Conservation (phyloP, 2,113 vertebrate genomes). For the Ptilorrhoa leucosticta region DNA sequence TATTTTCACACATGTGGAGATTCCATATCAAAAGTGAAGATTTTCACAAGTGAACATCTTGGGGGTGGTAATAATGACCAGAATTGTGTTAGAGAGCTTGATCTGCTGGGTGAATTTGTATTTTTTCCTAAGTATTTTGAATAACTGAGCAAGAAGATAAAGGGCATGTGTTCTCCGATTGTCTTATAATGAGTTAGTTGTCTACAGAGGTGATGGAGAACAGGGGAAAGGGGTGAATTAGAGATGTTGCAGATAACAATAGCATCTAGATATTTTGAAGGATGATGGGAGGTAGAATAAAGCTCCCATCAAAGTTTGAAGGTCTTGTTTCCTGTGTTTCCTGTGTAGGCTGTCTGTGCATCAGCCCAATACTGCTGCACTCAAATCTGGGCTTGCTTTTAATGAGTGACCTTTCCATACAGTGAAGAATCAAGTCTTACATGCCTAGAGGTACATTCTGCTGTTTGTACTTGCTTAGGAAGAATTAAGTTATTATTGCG, state of each 20-base stretch:
- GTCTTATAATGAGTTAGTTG: neutral
- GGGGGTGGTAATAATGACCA: neutral
- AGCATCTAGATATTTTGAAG: neutral
- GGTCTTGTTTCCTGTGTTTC: neutral
- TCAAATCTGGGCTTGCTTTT: neutral
- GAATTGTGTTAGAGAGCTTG: neutral
- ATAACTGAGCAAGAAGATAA: neutral
- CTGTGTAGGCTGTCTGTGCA: neutral
- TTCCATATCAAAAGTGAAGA: neutral
- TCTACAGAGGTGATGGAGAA: neutral
- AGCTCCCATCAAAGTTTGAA: neutral
- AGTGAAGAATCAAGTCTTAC: neutral
- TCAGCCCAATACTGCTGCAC: neutral
- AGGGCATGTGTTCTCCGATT: accelerated
- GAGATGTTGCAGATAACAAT: neutral
- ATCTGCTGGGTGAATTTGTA: neutral
- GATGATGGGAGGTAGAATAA: neutral
- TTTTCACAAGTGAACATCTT: neutral
- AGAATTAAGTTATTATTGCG: neutral
- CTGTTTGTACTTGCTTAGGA: neutral
- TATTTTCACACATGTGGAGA: neutral
- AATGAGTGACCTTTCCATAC: neutral
- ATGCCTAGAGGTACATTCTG: neutral
- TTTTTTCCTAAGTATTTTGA: neutral
- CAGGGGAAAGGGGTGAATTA: neutral